These are phyloP conservation scores for Onychostoma macrolepis DNA, from an alignment of 2,113 vertebrate species.

Conservation along the genomic window DNA sequence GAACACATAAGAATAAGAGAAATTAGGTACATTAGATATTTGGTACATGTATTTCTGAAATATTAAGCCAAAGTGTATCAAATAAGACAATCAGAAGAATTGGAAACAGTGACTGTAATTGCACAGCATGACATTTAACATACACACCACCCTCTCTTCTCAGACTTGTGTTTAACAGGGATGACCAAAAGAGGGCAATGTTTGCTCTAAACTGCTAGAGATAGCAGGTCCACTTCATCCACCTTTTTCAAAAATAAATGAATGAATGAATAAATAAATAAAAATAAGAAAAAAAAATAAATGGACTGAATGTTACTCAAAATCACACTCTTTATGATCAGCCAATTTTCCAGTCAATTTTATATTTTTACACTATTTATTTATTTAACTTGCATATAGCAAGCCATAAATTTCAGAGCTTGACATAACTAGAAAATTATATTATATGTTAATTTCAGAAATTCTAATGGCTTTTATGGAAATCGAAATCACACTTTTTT, in stretches of 20 bases:
- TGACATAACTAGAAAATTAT: not conserved
- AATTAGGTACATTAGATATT: not conserved
- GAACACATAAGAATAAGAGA: not conserved
- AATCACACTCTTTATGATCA: too few species aligned
- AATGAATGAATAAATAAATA: too few species aligned
- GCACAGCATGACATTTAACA: not conserved
- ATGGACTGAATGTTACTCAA: not conserved
- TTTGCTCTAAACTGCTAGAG: conserved; percentile 23
- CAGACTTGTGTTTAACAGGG: conserved; percentile 22
- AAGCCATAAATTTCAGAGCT: not conserved
- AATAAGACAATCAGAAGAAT: not conserved
- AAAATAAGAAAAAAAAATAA: not conserved
- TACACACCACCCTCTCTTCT: not conserved
- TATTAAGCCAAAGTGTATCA: not conserved
- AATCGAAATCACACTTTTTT: not conserved
- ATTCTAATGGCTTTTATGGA: not conserved
- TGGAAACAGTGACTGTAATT: not conserved
- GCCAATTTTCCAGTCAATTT: not conserved
- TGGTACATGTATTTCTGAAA: not conserved
- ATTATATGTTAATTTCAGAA: not conserved
- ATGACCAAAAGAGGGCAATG: conserved; percentile 38
- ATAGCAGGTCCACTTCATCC: not conserved
- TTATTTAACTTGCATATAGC: too few species aligned
- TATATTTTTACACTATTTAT: too few species aligned
- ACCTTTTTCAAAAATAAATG: not conserved